Base-by-base conservation (phyloP, 2,888 invertebrate species). In the Geophilus truncorum region DNA sequence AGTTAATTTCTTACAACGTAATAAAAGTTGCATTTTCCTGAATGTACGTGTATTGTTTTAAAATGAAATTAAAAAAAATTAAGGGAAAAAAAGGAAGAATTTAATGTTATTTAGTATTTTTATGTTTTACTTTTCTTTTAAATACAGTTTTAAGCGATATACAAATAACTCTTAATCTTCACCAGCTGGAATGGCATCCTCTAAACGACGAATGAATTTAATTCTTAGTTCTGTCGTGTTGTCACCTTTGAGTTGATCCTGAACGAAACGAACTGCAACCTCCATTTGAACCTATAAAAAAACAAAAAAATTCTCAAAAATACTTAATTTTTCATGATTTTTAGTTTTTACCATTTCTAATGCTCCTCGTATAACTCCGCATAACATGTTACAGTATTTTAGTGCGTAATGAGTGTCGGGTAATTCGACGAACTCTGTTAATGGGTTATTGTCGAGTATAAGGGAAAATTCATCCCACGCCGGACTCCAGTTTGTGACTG, bases 121-220 rank as follows among this genome's bases (percentile, higher is more conserved):
- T 62, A 76, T 15, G 15, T 12, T 76, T 30, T 76, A n/a, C 70
- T 25, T 28, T 18, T 70, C 18, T 23, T 12, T 32, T 2, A 2
- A 25, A 7, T 76, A 18, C 32, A 25, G 28, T 28, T n/a, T n/a
- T n/a, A n/a, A n/a, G n/a, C n/a, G n/a, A n/a, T n/a, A n/a, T n/a
- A n/a, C n/a, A n/a, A n/a, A n/a, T n/a, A n/a, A n/a, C n/a, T n/a
- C n/a, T n/a, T 92, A 98, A 89, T 99, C 98, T 89, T 99, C 99
- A 25, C 99, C 98, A 57, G 97, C 97, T 10, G 99, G 98, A 85
- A 98, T 94, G 0, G 97, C 96, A 88, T 99, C 99, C 89, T 98
- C 98, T 86, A 99, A 89, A 87, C 96, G 91, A 86, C 96, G 93
- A 82, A 97, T 92, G 87, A 97, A 98, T 87, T 97, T 97, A 2